Base-by-base conservation (phyloP, 37 sponge, comb jelly and placozoan genomes). In the Cliona cf. orientalis region DNA sequence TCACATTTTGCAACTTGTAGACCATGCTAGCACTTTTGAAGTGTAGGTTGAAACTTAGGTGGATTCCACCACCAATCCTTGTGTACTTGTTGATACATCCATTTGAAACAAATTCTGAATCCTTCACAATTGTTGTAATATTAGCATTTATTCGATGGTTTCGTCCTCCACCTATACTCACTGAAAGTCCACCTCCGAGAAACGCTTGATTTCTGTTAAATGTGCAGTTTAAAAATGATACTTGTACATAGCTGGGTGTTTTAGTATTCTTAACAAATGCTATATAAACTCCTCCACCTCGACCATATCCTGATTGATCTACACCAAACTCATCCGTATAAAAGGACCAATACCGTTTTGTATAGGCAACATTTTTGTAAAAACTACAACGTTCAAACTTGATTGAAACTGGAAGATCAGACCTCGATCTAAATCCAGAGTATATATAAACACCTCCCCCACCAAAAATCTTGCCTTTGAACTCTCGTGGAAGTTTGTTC, bases 101-200 rank as follows among this genome's bases (percentile, higher is more conserved):
- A 35, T 75, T 75, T 31, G 2, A 12, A 38, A 41, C 58, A 58
- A 75, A 75, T 34, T 2, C n/a, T 0, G 58, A 57, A 42, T 75
- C 36, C 23, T 75, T 26, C 6, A 75, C 38, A n/a, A n/a, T n/a
- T n/a, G 22, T 26, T 0, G 28, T 37, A 38, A 36, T 31, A 22
- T 22, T 75, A 60, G 61, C 60, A 23, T 21, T 34, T 49, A 17
- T n/a, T 22, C n/a, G n/a, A n/a, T n/a, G n/a, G n/a, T n/a, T n/a
- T 40, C 22, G 36, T 9, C 42, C 61, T 36, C 36, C 60, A 5
- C 60, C 42, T 35, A 75, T 59, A 60, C 60, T 37, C 14, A 58
- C 40, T n/a, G 70, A 58, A n/a, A 66, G 57, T 0, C 80, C 80
- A 3, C 69, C 80, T 23, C 80, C 80, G n/a, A 55, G 41, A 57